These are phyloP conservation scores for Cephus rjabovi DNA, from an alignment of 2,888 invertebrate species.

Conservation along the genomic window DNA sequence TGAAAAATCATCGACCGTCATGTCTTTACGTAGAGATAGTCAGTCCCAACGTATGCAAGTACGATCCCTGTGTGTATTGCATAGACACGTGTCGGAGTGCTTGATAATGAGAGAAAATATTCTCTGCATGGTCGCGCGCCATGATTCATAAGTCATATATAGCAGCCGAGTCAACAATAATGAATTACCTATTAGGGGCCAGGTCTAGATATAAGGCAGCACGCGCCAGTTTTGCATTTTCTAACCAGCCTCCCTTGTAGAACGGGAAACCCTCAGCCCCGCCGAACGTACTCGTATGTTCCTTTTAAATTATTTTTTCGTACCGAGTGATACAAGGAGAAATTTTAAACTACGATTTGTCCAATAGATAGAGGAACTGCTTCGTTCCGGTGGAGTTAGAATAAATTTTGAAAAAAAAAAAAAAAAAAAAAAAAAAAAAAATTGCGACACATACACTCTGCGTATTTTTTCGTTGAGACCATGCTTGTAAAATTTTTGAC, in stretches of 20 bases:
- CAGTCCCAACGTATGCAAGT: background rate
- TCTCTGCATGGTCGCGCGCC: slow-evolving; percentile 5
- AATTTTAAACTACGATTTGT: background rate
- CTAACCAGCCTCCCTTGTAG: background rate
- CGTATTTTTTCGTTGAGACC: background rate
- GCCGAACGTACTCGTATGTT: background rate
- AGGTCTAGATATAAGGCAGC: background rate
- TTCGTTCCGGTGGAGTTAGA: background rate
- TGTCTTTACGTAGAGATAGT: background rate
- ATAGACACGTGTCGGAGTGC: background rate
- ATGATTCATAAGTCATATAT: slow-evolving; percentile 1
- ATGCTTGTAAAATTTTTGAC: background rate
- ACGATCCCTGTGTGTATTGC: background rate
- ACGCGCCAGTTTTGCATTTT: slow-evolving; percentile 4
- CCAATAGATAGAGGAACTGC: background rate
- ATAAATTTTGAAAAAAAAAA: background rate
- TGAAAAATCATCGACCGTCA: background rate
- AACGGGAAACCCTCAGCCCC: background rate
- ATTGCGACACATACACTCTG: too few relatives aligned
- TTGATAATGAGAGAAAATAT: background rate
- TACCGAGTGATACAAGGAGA: background rate
- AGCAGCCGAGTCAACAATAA: background rate
- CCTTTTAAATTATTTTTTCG: background rate
- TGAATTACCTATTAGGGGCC: slow-evolving; percentile 5
- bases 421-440: too few relatives aligned